A percentile compares a stretch with the other conserved stretches of the same genome.
Conservation (phyloP, 2,888 invertebrate species). For the Archips crataeganus region DNA sequence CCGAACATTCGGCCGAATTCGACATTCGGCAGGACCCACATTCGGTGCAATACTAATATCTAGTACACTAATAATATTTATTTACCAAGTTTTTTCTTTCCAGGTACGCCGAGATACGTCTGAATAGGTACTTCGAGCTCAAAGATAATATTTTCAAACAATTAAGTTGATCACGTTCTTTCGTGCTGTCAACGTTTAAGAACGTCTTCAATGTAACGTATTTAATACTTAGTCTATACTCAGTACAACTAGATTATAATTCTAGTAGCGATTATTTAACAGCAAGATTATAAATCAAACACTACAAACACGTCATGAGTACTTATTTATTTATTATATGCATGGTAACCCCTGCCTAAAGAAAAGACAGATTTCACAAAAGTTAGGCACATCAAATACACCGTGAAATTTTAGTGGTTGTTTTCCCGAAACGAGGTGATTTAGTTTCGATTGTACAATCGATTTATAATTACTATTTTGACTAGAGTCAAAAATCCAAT, state of each 20-base stretch:
- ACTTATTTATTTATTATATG: not conserved
- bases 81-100: conserved; percentile 74
- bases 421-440: too few relatives aligned
- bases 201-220: conserved; percentile 6
- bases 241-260: conserved; percentile 20
- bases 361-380: not conserved
- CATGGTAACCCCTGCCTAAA: too few relatives aligned
- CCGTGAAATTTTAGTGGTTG: too few relatives aligned
- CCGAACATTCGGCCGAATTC: too few relatives aligned
- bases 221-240: conserved; percentile 1
- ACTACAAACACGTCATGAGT: conserved; percentile 3
- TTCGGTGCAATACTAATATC: too few relatives aligned
- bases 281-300: conserved; percentile 11
- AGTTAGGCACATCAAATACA: too few relatives aligned
- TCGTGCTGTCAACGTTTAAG: not conserved
- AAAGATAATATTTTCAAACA: conserved; percentile 84
- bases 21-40: too few relatives aligned
- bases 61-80: too few relatives aligned
- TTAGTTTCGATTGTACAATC: too few relatives aligned
- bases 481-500: too few relatives aligned
- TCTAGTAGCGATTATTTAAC: not conserved
- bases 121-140: conserved; percentile 90
- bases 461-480: too few relatives aligned
- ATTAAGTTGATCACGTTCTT: conserved; percentile 53
- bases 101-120: conserved; percentile 88